Evolutionary conservation across 2,888 invertebrate species (phyloP).

Genomic region (Theristus sp.): DNA sequence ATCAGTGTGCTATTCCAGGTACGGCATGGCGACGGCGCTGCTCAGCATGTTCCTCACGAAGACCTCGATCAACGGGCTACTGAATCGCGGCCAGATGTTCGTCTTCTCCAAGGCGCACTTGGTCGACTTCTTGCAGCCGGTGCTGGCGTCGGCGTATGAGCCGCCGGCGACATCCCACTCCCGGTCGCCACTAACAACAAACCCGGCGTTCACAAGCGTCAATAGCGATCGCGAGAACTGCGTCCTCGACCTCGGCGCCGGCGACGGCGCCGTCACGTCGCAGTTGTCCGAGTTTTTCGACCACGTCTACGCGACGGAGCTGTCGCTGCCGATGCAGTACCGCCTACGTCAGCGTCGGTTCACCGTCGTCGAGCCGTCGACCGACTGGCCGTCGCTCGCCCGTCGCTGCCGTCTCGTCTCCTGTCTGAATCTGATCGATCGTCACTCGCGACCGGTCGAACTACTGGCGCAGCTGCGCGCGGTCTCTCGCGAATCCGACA

Average conservation of each 20-base stretch:
- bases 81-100: constrained; percentile 73
- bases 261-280: constrained; percentile 78
- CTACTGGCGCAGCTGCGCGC: constrained; percentile 54
- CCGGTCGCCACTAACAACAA: too few species aligned
- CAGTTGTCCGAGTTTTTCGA: constrained; percentile 53
- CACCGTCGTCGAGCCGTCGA: constrained; percentile 42
- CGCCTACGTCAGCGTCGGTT: constrained; percentile 55
- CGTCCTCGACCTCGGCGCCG: constrained; percentile 74
- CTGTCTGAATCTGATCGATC: constrained; percentile 79
- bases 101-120: constrained; percentile 71
- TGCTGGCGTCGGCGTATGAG: constrained; percentile 11
- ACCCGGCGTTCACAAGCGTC: too few species aligned
- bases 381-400: constrained; percentile 5
- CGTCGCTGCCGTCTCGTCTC: constrained; percentile 43
- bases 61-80: constrained; percentile 78
- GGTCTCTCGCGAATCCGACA: constrained; percentile 48
- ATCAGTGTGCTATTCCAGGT: too few species aligned
- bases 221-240: too few species aligned
- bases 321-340: constrained; percentile 63
- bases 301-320: constrained; percentile 64
- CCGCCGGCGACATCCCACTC: too few species aligned
- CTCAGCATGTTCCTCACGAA: constrained; percentile 75
- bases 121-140: constrained; percentile 40
- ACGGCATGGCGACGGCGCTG: constrained; percentile 62
- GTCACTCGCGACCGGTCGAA: constrained; percentile 63